Evolutionary conservation across 2,888 invertebrate genomes (phyloP), one percentile per base, ranked within the genome.

Genomic region (Mythimna loreyi): DNA sequence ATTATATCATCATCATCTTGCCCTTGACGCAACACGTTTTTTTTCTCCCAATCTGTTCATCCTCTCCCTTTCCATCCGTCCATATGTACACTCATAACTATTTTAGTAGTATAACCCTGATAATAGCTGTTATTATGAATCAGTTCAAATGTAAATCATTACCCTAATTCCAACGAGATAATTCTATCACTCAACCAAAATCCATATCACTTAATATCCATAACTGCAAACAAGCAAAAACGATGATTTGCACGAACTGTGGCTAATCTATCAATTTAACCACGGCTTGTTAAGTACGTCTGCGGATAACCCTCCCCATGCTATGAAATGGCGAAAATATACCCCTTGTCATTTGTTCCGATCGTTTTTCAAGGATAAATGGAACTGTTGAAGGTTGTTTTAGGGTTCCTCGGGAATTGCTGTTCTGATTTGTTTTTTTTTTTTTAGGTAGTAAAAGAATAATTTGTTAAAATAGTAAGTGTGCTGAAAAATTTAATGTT

Each of bases 241-340:
- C 75, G 85, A 85, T 94, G 94, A 94, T 92, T 92, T 90, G 94
- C 94, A 89, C 81, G 89, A 92, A 92, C 83, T 88, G 84, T 83
- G 75, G 80, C 89, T 92, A 93, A 95, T 95, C 94, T 93, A 95
- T 95, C 94, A 94, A 92, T 91, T 95, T 93, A 92, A 88, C 87
- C 91, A 95, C 89, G 95, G 94, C 92, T 95, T 91, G 95, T 95
- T 95, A 94, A 90, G 87, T 89, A 83, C 91, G 89, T 86, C 75
- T 83, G 85, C 67, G 75, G 79, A 78, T 65, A 75, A 75, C 72
- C 75, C 77, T 66, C 79, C 83, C 78, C 85, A 79, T 84, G 81
- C 86, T 89, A 87, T 92, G 91, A 91, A 85, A 85, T 84, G 85
- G 91, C 91, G 85, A 86, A 90, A 91, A 91, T 91, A 90, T 80